Evolutionary conservation across 1,140 invertebrate genomes (phyloP).

Genomic region (Saccostrea glomerata): DNA sequence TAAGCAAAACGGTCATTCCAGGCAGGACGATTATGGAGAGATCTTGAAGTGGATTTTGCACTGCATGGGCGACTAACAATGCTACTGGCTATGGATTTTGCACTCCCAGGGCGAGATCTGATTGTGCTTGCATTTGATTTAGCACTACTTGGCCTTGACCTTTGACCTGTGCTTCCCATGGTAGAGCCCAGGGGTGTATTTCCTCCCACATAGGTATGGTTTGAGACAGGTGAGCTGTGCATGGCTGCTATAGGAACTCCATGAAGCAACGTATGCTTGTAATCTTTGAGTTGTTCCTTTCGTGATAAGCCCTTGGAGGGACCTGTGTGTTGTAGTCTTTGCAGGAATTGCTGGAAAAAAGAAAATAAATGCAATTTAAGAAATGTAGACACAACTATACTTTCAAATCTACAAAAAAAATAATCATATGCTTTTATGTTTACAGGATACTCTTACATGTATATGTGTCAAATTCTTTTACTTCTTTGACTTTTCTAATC

Average conservation of each 20-base stretch:
- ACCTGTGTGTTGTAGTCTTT: conserved; percentile 72
- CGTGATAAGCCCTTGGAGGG: conserved; percentile 65
- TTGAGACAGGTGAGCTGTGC: conserved; percentile 42
- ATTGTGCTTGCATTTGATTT: conserved; percentile 52
- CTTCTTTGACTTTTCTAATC: too few species aligned
- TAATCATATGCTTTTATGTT: too few species aligned
- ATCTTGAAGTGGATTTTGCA: conserved; percentile 55
- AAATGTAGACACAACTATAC: background rate
- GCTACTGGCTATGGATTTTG: conserved; percentile 52
- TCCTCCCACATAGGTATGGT: background rate
- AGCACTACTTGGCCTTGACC: conserved; percentile 57
- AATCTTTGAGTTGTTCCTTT: conserved; percentile 67
- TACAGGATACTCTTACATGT: too few species aligned
- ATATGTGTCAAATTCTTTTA: too few species aligned
- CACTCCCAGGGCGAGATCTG: conserved; percentile 56
- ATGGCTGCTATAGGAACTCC: conserved; percentile 66
- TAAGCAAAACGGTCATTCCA: conserved; percentile 66
- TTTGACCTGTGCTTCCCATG: conserved; percentile 51
- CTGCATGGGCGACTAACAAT: conserved; percentile 55
- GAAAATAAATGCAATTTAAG: conserved; percentile 43
- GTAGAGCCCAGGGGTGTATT: conserved; percentile 52
- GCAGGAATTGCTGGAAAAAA: conserved; percentile 71
- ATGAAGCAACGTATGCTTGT: conserved; percentile 66
- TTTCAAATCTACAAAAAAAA: too few species aligned
- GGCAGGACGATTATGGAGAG: conserved; percentile 52